phyloP scores from a whole-genome alignment of 92 coral and sea anemone species.

The Diadumene lineata region DNA sequence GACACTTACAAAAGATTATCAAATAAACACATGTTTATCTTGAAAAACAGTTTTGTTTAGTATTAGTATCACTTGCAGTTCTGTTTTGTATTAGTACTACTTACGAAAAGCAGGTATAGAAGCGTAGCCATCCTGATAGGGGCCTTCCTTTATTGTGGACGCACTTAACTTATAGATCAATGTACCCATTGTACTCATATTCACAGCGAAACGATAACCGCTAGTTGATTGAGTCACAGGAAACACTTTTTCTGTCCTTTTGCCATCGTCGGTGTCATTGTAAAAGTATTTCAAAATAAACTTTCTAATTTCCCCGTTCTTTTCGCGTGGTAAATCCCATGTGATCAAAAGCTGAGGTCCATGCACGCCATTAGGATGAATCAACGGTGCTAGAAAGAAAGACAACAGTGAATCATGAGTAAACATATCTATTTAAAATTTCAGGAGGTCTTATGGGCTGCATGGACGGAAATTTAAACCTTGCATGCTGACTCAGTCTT shows the following conservation, averaged over 20 bases:
- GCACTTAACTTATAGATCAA: slow-evolving; percentile 16
- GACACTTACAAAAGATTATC: neutral
- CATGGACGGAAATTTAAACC: too few species aligned
- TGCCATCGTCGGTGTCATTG: neutral
- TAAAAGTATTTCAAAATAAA: slow-evolving; percentile 11
- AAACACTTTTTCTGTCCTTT: neutral
- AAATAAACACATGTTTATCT: neutral
- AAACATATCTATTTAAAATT: neutral
- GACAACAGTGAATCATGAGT: neutral
- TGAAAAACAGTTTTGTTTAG: too few species aligned
- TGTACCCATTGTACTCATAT: neutral
- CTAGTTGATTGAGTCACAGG: neutral
- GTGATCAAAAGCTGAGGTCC: slow-evolving; percentile 13
- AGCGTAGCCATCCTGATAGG: neutral
- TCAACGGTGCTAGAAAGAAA: slow-evolving; percentile 17
- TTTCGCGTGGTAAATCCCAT: slow-evolving; percentile 28
- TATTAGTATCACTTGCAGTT: neutral
- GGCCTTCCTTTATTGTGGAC: slow-evolving; percentile 20
- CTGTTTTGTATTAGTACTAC: neutral
- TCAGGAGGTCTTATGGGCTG: neutral
- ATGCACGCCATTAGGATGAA: neutral
- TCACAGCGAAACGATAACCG: neutral
- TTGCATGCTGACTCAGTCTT: too few species aligned
- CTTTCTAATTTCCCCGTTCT: slow-evolving; percentile 26
- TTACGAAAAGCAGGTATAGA: slow-evolving; percentile 3